Conservation (phyloP, 2,888 invertebrate species). For the Himalopsyche tibetana region DNA sequence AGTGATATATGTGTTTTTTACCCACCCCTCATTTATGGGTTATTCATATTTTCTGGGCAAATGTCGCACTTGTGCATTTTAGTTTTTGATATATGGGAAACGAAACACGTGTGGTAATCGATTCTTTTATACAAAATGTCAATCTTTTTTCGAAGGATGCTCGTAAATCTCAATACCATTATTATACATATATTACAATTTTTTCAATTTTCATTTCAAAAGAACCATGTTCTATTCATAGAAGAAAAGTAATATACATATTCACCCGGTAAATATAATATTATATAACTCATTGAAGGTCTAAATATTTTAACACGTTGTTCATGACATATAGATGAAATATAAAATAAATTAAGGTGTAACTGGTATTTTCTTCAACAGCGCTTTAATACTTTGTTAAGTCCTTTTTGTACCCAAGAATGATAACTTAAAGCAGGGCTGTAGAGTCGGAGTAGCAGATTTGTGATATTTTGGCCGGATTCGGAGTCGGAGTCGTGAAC, state of each 20-base stretch:
- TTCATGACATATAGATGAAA: no score
- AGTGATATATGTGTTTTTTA: slow-evolving; percentile 37
- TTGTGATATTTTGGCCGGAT: no score
- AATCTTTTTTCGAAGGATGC: not conserved
- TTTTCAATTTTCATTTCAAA: not conserved
- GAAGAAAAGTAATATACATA: not conserved
- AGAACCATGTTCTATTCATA: not conserved
- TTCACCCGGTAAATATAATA: no score
- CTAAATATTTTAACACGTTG: no score
- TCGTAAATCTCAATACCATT: not conserved
- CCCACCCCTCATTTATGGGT: not conserved
- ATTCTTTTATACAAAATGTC: slow-evolving; percentile 13
- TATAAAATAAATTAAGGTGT: no score
- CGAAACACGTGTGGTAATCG: slow-evolving; percentile 1
- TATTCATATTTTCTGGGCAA: slow-evolving; percentile 2
- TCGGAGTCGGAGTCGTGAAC: no score
- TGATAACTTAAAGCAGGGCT: no score
- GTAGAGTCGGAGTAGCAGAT: no score
- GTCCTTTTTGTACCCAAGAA: no score
- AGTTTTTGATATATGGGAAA: slow-evolving; percentile 10
- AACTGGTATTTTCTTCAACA: no score
- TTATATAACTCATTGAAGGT: no score
- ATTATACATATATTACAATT: not conserved
- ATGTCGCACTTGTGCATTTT: not conserved
- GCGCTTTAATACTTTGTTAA: no score